These are phyloP conservation scores for Spodoptera litura DNA, from an alignment of 1,140 invertebrate species.

Conservation along the genomic window DNA sequence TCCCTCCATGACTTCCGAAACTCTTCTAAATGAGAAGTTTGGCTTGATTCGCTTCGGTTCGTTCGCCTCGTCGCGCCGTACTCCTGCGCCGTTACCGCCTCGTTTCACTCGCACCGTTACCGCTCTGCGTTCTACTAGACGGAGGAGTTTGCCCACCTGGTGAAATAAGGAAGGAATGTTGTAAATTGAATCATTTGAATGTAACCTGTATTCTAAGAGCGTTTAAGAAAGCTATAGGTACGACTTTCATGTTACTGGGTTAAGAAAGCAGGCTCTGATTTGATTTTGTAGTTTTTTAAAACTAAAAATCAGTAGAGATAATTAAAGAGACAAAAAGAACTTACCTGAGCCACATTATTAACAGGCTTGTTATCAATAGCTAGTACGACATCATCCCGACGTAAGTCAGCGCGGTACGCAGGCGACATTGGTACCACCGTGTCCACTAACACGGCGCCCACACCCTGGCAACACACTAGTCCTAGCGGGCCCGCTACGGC, in stretches of 20 bases:
- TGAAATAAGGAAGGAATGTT: not conserved
- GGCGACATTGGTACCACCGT: slow-evolving; percentile 91
- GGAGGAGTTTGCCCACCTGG: slow-evolving; percentile 78
- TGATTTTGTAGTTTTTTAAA: too few species aligned
- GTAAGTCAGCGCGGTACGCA: slow-evolving; percentile 91
- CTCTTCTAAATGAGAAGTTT: slow-evolving; percentile 83
- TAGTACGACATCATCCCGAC: slow-evolving; percentile 92
- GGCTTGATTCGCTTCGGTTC: slow-evolving; percentile 64
- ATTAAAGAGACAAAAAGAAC: too few species aligned
- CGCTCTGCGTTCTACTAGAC: slow-evolving; percentile 74
- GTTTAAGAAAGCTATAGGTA: not conserved
- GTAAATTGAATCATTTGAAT: not conserved
- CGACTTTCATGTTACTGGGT: too few species aligned
- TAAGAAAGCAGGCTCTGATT: too few species aligned
- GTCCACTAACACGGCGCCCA: slow-evolving; percentile 90
- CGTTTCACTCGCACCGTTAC: slow-evolving; percentile 78
- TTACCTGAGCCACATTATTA: slow-evolving; percentile 90
- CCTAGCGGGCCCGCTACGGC: slow-evolving; percentile 73
- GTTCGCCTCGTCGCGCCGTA: slow-evolving; percentile 86
- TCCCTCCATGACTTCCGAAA: slow-evolving; percentile 84
- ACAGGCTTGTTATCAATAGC: slow-evolving; percentile 93
- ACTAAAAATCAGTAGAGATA: too few species aligned
- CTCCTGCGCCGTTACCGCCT: slow-evolving; percentile 63
- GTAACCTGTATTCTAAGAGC: not conserved
- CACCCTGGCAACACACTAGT: slow-evolving; percentile 82